Evolutionary conservation across 2,888 invertebrate species (phyloP).

Genomic region (Agrilus cyanescens): DNA sequence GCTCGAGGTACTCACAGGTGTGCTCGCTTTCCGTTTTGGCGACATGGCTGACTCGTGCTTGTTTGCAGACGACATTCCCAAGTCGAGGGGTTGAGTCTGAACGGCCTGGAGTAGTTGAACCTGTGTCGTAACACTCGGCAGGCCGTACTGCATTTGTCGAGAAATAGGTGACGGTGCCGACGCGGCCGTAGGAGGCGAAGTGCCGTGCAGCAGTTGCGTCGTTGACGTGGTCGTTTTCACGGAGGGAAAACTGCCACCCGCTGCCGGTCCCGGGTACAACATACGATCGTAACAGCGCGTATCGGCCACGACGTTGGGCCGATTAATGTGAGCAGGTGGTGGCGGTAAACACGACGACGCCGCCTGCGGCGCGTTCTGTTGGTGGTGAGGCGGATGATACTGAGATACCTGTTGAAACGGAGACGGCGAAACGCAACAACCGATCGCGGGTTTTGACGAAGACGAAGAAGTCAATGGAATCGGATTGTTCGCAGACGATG

Average conservation of each 20-base stretch:
- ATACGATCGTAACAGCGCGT: conserved; percentile 25
- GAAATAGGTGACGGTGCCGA: conserved; percentile 30
- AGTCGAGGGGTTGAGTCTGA: conserved; percentile 69
- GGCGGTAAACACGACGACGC: conserved; percentile 33
- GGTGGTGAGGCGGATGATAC: conserved; percentile 33
- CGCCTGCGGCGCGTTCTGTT: conserved; percentile 28
- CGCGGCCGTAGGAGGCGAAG: conserved; percentile 38
- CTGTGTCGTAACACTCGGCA: conserved; percentile 36
- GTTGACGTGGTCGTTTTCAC: conserved; percentile 30
- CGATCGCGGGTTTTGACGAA: conserved; percentile 18
- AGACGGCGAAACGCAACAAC: conserved; percentile 33
- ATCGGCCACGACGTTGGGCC: conserved; percentile 20
- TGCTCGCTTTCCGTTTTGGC: conserved; percentile 50
- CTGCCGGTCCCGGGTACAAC: conserved; percentile 22
- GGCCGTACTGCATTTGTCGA: conserved; percentile 35
- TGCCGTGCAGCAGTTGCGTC: conserved; percentile 32
- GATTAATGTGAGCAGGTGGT: conserved; percentile 44
- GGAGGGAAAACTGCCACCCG: conserved; percentile 25
- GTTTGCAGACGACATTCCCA: conserved; percentile 47
- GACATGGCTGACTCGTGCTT: conserved; percentile 33
- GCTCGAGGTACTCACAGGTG: conserved; percentile 37
- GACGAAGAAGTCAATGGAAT: conserved; percentile 42
- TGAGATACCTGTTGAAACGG: conserved; percentile 40
- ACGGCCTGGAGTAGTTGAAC: conserved; percentile 36
- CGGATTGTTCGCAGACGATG: conserved; percentile 27